Evolutionary conservation across 2,888 invertebrate genomes (phyloP).

Genomic region (Stenoptilia bipunctidactyla): DNA sequence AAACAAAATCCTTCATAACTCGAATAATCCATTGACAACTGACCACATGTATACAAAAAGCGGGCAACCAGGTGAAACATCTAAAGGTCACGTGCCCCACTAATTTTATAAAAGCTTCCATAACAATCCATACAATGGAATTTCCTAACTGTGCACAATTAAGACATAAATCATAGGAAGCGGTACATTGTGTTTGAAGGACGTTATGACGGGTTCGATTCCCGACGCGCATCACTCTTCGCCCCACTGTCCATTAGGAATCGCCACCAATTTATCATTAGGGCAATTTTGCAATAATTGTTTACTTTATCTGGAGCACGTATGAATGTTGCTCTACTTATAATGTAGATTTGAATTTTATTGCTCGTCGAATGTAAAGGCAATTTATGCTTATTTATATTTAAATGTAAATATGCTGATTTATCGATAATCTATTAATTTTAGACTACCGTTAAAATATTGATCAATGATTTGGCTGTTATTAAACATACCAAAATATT

Average conservation of each 20-base stretch:
- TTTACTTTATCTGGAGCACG: slow-evolving; percentile 36
- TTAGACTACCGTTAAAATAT: no score
- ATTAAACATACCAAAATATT: no score
- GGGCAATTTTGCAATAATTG: slow-evolving; percentile 69
- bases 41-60: no score
- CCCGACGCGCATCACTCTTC: slow-evolving; percentile 46
- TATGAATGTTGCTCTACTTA: slow-evolving; percentile 39
- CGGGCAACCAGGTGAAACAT: background rate
- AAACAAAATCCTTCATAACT: no score
- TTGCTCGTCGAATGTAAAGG: no score
- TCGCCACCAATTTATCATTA: slow-evolving; percentile 71
- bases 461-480: no score
- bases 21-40: no score
- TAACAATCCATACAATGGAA: slow-evolving; percentile 42
- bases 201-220: slow-evolving; percentile 63
- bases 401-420: no score
- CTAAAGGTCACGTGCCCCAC: background rate
- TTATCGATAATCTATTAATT: no score
- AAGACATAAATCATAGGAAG: slow-evolving; percentile 66
- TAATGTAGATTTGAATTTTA: no score
- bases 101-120: no score
- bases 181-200: slow-evolving; percentile 53
- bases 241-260: slow-evolving; percentile 57
- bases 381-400: no score
- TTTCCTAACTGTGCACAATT: slow-evolving; percentile 45